Percentiles rank a stretch among this genome's conserved stretches.
These are phyloP conservation scores for Meliscaeva auricollis DNA, from an alignment of 2,888 invertebrate genomes.

Conservation along the genomic window DNA sequence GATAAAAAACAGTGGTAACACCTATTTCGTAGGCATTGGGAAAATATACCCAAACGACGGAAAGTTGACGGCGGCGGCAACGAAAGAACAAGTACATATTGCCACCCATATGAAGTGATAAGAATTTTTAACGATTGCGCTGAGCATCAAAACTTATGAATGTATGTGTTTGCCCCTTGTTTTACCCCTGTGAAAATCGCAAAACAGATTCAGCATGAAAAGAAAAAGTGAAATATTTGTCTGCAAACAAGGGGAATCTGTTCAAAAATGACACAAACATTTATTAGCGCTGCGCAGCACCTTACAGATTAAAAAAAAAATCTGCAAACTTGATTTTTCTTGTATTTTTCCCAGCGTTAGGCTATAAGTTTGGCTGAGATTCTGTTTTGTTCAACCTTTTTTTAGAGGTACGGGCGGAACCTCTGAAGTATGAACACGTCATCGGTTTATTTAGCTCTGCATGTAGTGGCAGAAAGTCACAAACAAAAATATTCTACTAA, in stretches of 20 bases:
- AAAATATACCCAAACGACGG: neutral
- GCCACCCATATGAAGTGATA: neutral
- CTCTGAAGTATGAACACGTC: slow-evolving; percentile 17
- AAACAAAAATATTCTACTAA: slow-evolving; percentile 16
- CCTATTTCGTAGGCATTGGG: neutral
- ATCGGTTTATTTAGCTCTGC: slow-evolving; percentile 2
- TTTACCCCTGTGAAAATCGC: neutral
- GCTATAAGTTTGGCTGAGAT: neutral
- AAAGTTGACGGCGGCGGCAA: too few relatives aligned
- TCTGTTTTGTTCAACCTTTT: neutral
- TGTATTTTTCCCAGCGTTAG: neutral
- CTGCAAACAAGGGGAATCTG: neutral
- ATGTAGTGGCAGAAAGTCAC: neutral
- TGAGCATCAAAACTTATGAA: neutral
- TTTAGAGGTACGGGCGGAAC: neutral
- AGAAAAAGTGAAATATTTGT: slow-evolving; percentile 1
- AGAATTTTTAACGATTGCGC: neutral
- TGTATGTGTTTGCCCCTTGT: neutral
- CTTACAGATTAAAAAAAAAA: neutral
- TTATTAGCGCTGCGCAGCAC: neutral
- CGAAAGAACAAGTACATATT: neutral
- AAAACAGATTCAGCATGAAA: slow-evolving; percentile 22
- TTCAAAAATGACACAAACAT: neutral
- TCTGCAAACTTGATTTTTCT: slow-evolving; percentile 3
- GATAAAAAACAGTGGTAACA: neutral